phyloP scores from a whole-genome alignment of 2,113 vertebrate species.

The Cairina moschata region DNA sequence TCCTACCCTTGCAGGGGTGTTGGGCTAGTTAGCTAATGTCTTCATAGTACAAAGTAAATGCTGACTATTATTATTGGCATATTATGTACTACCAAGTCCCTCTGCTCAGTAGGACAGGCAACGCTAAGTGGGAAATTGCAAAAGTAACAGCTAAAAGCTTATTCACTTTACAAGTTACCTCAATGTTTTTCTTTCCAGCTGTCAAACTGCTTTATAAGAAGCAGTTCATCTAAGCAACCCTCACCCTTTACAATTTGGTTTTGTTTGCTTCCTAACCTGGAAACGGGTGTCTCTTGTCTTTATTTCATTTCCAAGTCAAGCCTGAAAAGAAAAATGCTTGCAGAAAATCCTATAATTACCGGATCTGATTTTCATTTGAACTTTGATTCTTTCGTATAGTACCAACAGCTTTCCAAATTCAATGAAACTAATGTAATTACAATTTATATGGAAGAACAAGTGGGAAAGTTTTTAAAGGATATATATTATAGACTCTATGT shows the following conservation, averaged over 20 bases:
- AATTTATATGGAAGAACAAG: background rate
- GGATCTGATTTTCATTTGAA: slow-evolving; percentile 74
- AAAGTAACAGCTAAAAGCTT: slow-evolving; percentile 24
- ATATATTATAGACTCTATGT: background rate
- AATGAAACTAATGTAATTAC: slow-evolving; percentile 28
- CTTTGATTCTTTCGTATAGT: slow-evolving; percentile 46
- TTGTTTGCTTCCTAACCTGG: slow-evolving; percentile 61
- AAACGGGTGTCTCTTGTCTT: slow-evolving; percentile 52
- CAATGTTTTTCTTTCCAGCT: slow-evolving; percentile 26
- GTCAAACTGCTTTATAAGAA: slow-evolving; percentile 24
- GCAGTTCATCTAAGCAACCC: slow-evolving; percentile 22
- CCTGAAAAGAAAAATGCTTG: slow-evolving; percentile 10
- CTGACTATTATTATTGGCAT: slow-evolving; percentile 18
- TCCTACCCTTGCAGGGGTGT: slow-evolving; percentile 12
- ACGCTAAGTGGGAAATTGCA: background rate
- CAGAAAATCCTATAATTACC: slow-evolving; percentile 72
- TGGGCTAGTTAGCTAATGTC: slow-evolving; percentile 23
- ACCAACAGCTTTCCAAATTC: slow-evolving; percentile 43
- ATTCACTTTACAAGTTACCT: slow-evolving; percentile 45
- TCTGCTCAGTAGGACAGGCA: slow-evolving; percentile 43
- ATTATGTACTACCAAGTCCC: background rate
- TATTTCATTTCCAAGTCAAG: slow-evolving; percentile 70
- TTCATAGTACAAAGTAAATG: slow-evolving; percentile 22
- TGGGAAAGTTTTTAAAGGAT: background rate
- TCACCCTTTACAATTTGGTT: slow-evolving; percentile 68